These are phyloP conservation scores for Holacanthus passer DNA, from an alignment of 2,113 vertebrate genomes.

Conservation along the genomic window DNA sequence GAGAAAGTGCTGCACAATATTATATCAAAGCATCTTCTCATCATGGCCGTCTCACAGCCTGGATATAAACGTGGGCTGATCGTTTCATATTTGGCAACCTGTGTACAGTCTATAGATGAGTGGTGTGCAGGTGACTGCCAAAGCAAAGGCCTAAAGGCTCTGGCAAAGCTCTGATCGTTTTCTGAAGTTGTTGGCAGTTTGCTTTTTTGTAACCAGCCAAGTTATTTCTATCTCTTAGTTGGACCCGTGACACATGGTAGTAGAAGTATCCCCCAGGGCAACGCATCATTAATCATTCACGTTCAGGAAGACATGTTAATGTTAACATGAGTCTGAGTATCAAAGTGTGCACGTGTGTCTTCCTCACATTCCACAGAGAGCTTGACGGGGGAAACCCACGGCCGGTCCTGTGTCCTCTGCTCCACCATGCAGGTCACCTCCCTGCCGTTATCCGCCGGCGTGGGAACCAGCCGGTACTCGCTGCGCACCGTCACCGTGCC, in stretches of 20 bases:
- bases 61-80: not conserved
- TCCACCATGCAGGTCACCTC: constrained; percentile 80
- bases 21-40: not conserved
- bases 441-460: constrained; percentile 70
- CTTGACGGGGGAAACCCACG: constrained; percentile 65
- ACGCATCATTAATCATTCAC: not conserved
- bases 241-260: not conserved
- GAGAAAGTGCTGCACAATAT: not conserved
- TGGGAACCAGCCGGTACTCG: constrained; percentile 82
- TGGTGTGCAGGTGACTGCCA: constrained; percentile 18
- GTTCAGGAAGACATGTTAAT: too few relatives aligned
- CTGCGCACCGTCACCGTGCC: constrained; percentile 87
- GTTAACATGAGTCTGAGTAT: not conserved
- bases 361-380: constrained; percentile 84
- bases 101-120: not conserved
- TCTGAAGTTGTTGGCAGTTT: not conserved
- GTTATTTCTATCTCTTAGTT: not conserved
- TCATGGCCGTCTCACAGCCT: not conserved
- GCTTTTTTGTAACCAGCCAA: not conserved
- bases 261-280: not conserved
- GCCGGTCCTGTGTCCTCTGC: constrained; percentile 76
- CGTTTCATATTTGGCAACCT: not conserved
- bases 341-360: not conserved
- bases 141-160: constrained; percentile 5
- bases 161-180: not conserved